phyloP scores from a whole-genome alignment of 1,140 invertebrate species.

The Augochlora pura region DNA sequence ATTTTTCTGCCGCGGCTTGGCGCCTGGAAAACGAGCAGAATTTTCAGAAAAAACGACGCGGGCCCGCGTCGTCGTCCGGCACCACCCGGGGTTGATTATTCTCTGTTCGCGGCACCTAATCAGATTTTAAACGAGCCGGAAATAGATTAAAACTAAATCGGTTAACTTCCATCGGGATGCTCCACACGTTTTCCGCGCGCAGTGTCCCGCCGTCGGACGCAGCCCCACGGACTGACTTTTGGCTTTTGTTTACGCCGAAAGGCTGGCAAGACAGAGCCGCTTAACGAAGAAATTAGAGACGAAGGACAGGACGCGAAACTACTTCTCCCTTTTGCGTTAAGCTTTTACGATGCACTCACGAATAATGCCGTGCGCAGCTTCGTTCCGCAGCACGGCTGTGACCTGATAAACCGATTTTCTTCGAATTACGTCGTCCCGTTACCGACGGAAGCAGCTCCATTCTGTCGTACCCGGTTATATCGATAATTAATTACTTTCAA shows the following conservation, averaged over 20 bases:
- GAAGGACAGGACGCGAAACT: slow-evolving; percentile 10
- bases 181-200: background rate
- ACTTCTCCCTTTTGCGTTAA: slow-evolving; percentile 50
- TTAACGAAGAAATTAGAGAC: slow-evolving; percentile 56
- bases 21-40: background rate
- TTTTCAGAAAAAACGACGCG: background rate
- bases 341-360: slow-evolving; percentile 53
- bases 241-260: slow-evolving; percentile 22
- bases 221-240: slow-evolving; percentile 18
- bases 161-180: background rate
- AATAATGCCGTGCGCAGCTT: slow-evolving; percentile 29
- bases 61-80: no score
- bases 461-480: background rate
- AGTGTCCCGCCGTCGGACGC: background rate
- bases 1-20: background rate
- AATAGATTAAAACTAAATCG: slow-evolving; percentile 19
- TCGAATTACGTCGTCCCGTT: slow-evolving; percentile 30
- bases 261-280: slow-evolving; percentile 14
- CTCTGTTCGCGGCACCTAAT: slow-evolving; percentile 17
- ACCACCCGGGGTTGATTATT: background rate
- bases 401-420: slow-evolving; percentile 45
- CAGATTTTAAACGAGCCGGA: slow-evolving; percentile 19
- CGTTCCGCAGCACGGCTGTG: slow-evolving; percentile 22
- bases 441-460: slow-evolving; percentile 18
- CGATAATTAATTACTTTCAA: slow-evolving; percentile 9